phyloP scores from a whole-genome alignment of 2,888 invertebrate genomes.

The Seira musarum region DNA sequence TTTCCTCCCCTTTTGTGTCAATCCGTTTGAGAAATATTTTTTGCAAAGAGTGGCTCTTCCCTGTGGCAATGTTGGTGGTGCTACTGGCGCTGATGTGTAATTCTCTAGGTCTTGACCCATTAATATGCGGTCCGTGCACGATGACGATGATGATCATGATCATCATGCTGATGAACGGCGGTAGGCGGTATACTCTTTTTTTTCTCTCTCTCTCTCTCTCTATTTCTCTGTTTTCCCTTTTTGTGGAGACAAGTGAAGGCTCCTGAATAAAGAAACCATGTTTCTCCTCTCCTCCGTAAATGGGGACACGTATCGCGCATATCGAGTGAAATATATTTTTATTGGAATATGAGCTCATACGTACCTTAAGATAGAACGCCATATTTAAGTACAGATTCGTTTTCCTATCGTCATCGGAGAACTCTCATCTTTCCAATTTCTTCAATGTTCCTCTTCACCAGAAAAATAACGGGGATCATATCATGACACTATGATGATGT shows the following conservation, averaged over 20 bases:
- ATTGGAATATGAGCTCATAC: not conserved
- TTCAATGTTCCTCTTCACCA: not conserved
- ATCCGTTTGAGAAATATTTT: not conserved
- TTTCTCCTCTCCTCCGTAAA: constrained; percentile 16
- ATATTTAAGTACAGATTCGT: no score
- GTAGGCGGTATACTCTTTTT: no score
- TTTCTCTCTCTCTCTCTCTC: no score
- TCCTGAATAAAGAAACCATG: not conserved
- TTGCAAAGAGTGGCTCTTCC: constrained; percentile 9
- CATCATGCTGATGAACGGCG: no score
- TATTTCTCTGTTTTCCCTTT: constrained; percentile 9
- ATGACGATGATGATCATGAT: constrained; percentile 51
- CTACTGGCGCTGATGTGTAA: no score
- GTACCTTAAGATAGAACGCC: no score
- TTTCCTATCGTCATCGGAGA: not conserved
- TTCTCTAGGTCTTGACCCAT: constrained; percentile 56
- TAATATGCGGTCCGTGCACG: constrained; percentile 54
- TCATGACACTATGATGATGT: not conserved
- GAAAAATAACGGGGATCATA: not conserved
- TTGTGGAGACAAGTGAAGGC: constrained; percentile 30
- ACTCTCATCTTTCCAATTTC: not conserved
- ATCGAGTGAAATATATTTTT: not conserved
- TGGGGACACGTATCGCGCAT: constrained; percentile 34
- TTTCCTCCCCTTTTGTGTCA: no score
- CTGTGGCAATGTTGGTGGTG: constrained; percentile 25